Conservation (phyloP, 92 coral and sea anemone genomes). For the Epizoanthus ramosus region DNA sequence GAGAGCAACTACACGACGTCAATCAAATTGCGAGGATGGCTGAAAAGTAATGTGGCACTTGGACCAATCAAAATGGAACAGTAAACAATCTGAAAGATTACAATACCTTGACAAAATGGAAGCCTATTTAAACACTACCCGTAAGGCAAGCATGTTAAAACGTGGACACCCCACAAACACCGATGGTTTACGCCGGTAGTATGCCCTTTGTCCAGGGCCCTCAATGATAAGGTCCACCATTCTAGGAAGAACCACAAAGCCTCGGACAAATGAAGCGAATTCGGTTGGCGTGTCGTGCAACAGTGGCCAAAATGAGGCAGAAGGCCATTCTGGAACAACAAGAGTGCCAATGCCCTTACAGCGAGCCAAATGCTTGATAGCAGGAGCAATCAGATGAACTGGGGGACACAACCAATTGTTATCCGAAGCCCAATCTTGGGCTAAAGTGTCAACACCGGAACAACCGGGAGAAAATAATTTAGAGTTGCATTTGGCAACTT, state of each 20-base stretch:
- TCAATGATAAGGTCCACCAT: conserved; percentile 13
- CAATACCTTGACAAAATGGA: too few species aligned
- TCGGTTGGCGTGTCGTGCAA: conserved; percentile 1
- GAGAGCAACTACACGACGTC: too few species aligned
- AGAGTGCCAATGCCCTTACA: conserved; percentile 12
- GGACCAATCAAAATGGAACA: too few species aligned
- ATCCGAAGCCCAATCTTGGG: conserved; percentile 31
- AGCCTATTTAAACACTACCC: neutral
- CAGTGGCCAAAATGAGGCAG: conserved; percentile 30
- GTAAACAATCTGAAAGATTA: too few species aligned
- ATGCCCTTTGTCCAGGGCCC: conserved; percentile 37
- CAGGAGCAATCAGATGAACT: neutral
- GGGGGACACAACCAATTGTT: conserved; percentile 50
- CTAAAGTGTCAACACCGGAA: conserved; percentile 27
- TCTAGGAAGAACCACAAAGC: neutral
- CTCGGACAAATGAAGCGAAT: neutral
- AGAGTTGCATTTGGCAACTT: conserved; percentile 30
- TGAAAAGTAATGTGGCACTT: too few species aligned
- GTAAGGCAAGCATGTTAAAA: neutral
- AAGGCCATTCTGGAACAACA: conserved; percentile 36
- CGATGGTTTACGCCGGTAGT: conserved; percentile 3
- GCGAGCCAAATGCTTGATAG: neutral
- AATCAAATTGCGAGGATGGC: neutral
- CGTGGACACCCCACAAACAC: neutral
- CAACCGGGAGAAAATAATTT: conserved; percentile 31